Evolutionary conservation across 2,888 invertebrate species (phyloP).

Genomic region (Agonopterix subpropinquella): DNA sequence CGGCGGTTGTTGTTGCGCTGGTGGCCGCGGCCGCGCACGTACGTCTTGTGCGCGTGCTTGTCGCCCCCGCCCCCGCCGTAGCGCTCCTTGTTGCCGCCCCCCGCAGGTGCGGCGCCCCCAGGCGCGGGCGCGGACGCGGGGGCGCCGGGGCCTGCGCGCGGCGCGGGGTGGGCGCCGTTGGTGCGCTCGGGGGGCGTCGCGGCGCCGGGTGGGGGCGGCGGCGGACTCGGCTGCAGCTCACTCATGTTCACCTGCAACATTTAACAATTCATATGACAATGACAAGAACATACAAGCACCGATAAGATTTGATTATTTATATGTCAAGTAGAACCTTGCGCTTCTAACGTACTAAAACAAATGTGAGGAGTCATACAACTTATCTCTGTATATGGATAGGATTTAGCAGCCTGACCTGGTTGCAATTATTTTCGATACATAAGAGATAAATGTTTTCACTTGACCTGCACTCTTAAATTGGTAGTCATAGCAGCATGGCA

Average conservation of each 20-base stretch:
- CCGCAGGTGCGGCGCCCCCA: neutral
- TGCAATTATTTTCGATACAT: no score
- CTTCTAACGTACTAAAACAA: no score
- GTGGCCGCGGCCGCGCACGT: neutral
- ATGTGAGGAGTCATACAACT: no score
- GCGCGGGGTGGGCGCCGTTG: constrained; percentile 3
- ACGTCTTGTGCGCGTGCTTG: neutral
- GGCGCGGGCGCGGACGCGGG: neutral
- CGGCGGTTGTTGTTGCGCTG: neutral
- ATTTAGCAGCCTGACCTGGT: no score
- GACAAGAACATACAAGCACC: no score
- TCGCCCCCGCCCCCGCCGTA: neutral
- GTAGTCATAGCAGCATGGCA: no score
- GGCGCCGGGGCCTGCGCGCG: constrained; percentile 8
- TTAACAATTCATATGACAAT: no score
- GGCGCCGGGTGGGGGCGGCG: constrained; percentile 15
- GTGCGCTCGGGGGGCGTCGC: constrained; percentile 7
- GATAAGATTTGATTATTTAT: no score
- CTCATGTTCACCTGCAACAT: constrained; percentile 86
- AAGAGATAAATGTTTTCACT: no score
- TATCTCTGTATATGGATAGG: no score
- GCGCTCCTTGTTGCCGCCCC: neutral
- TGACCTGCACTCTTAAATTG: no score
- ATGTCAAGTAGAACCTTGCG: no score
- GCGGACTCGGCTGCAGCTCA: constrained; percentile 82